Evolutionary conservation across 2,113 vertebrate genomes (phyloP).

Genomic region (Mola mola): DNA sequence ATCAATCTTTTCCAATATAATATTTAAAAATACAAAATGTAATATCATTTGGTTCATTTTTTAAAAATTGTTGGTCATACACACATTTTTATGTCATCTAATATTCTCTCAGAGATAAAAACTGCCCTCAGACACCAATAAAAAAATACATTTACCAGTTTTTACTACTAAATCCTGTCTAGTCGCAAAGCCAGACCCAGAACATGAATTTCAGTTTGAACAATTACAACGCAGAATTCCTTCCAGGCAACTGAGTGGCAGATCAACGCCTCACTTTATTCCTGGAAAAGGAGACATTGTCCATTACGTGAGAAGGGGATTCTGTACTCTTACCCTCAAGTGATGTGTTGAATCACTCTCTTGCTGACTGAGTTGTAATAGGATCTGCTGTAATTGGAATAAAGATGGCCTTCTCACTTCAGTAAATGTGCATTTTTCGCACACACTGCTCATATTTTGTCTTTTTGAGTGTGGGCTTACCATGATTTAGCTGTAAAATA

Average conservation of each 20-base stretch:
- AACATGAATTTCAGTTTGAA: conserved; percentile 43
- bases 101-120: too few relatives aligned
- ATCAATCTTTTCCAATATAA: too few relatives aligned
- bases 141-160: too few relatives aligned
- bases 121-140: too few relatives aligned
- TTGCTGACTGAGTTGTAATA: conserved; percentile 24
- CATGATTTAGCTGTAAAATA: conserved; percentile 23
- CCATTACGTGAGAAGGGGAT: conserved; percentile 31
- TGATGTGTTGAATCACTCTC: conserved; percentile 32
- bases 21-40: too few relatives aligned
- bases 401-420: too few relatives aligned
- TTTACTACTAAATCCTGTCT: too few relatives aligned
- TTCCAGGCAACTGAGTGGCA: conserved; percentile 42
- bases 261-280: conserved; percentile 39
- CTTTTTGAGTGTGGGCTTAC: conserved; percentile 14
- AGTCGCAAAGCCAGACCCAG: too few relatives aligned
- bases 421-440: too few relatives aligned
- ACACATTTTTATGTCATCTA: too few relatives aligned
- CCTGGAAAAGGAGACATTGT: conserved; percentile 31
- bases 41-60: too few relatives aligned
- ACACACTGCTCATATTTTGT: neutral
- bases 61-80: too few relatives aligned
- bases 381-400: conserved; percentile 32
- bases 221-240: conserved; percentile 44
- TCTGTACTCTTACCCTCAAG: conserved; percentile 28